Conservation (phyloP, 2,888 invertebrate species). For the Steinernema hermaphroditum region DNA sequence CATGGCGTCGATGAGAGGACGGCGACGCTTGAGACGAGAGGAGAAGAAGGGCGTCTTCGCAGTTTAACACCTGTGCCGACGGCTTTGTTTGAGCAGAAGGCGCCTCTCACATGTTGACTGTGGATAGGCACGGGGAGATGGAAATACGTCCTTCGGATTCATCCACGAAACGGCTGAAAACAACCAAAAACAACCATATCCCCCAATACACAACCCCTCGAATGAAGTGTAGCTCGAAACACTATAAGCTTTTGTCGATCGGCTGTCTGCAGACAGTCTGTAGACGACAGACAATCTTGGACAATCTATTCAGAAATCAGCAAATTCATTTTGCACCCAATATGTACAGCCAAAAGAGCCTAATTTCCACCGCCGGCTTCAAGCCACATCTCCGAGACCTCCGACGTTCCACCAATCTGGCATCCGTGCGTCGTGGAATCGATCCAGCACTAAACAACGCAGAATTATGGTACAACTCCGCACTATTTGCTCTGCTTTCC, state of each 20-base stretch:
- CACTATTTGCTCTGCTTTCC: background rate
- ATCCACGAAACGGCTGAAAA: too few species aligned
- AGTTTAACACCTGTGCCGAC: slow-evolving; percentile 29
- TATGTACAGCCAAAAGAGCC: too few species aligned
- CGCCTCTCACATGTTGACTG: slow-evolving; percentile 5
- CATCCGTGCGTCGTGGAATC: background rate
- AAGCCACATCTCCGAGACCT: background rate
- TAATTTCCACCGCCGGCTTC: too few species aligned
- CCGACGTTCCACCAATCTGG: slow-evolving; percentile 10
- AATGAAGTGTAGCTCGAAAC: too few species aligned
- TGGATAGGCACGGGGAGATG: background rate
- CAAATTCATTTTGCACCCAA: background rate
- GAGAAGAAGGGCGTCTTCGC: slow-evolving; percentile 27
- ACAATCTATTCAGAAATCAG: too few species aligned
- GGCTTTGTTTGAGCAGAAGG: slow-evolving; percentile 21
- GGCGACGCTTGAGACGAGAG: slow-evolving; percentile 14
- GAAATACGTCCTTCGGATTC: too few species aligned
- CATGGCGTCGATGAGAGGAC: slow-evolving; percentile 30
- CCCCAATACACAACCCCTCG: too few species aligned
- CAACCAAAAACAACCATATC: too few species aligned
- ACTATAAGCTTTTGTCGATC: too few species aligned
- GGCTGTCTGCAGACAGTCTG: too few species aligned
- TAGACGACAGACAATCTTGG: too few species aligned
- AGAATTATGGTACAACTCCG: background rate
- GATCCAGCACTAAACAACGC: slow-evolving; percentile 4